Base-by-base conservation (phyloP, 92 coral and sea anemone species). In the Phymanthus crucifer region DNA sequence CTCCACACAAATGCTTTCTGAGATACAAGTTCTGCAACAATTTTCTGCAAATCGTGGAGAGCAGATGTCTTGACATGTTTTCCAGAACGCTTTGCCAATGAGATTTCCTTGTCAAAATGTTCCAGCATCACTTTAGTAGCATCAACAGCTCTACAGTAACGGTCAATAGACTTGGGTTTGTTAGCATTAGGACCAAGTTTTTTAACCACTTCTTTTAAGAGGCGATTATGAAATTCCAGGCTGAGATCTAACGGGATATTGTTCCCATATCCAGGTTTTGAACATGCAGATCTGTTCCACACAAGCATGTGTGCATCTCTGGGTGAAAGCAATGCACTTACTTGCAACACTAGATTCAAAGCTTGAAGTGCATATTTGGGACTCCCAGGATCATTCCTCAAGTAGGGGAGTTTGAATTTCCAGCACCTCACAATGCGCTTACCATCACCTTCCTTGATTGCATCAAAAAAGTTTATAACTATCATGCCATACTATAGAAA, bases 311-410 rank as follows among this genome's bases (percentile, higher is more conserved):
- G 94, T 21, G 89, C 81, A 83, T 81, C 84, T 48, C 73, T 73
- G 26, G 91, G 94, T 21, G 91, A 77, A 47, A 90, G 89, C 71
- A 90, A 43, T 50, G 87, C 94, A 90, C 88, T 71, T 2, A 90
- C 83, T 78, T 90, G 94, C 72, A 85, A 84, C 57, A 90, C 72
- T 66, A 87, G 57, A 58, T 76, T 74, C 32, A 90, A 66, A 70
- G 89, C 91, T 80, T 90, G 89, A 24, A 90, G 81, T n/a, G 94
- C 89, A 87, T 90, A 83, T 43, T 87, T 83, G 11, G 89, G 80
- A 61, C 89, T 83, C 37, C 79, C 87, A 19, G 52, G 29, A 38
- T 90, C 94, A 74, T 76, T 81, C 57, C 83, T 84, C 18, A 90
- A 71, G 82, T 87, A 83, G 65, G 89, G 85, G 43, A 87, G 67